A percentile compares a stretch with the other conserved stretches of the same genome.
Evolutionary conservation across 2,888 invertebrate genomes (phyloP).

Genomic region (Cephonodes hylas): DNA sequence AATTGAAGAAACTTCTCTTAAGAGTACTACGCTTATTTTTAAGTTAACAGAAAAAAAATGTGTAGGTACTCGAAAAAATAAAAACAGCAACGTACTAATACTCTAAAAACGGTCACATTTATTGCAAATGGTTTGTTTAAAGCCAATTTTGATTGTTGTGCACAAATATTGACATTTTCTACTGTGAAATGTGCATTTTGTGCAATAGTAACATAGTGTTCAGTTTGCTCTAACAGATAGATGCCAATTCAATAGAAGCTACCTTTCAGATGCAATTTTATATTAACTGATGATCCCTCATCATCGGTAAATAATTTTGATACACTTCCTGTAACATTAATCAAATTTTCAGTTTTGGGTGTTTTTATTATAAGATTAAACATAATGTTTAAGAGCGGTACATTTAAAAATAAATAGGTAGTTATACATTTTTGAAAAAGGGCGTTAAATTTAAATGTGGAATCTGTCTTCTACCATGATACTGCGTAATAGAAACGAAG

Average conservation of each 20-base stretch:
- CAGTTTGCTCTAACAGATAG: neutral
- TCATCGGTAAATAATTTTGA: slow-evolving; percentile 67
- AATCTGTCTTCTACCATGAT: too few species aligned
- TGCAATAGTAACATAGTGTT: neutral
- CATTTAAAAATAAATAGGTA: too few species aligned
- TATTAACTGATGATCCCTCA: slow-evolving; percentile 71
- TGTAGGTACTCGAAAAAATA: neutral
- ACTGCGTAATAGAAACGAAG: too few species aligned
- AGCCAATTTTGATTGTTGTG: neutral
- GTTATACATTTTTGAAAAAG: too few species aligned
- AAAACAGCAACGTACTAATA: neutral
- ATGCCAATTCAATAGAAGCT: slow-evolving; percentile 26
- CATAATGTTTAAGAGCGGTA: neutral
- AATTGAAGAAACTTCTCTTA: too few species aligned
- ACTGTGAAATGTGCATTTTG: neutral
- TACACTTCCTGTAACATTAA: slow-evolving; percentile 54
- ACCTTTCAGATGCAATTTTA: slow-evolving; percentile 77
- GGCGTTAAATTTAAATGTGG: too few species aligned
- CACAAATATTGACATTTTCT: neutral
- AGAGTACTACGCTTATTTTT: too few species aligned
- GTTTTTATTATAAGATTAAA: neutral
- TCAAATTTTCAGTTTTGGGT: too few species aligned
- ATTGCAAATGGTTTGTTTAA: neutral
- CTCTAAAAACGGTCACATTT: neutral
- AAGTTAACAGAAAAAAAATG: neutral